Base-by-base conservation (phyloP, 2,888 invertebrate species). In the Stenolophus ochropezus region DNA sequence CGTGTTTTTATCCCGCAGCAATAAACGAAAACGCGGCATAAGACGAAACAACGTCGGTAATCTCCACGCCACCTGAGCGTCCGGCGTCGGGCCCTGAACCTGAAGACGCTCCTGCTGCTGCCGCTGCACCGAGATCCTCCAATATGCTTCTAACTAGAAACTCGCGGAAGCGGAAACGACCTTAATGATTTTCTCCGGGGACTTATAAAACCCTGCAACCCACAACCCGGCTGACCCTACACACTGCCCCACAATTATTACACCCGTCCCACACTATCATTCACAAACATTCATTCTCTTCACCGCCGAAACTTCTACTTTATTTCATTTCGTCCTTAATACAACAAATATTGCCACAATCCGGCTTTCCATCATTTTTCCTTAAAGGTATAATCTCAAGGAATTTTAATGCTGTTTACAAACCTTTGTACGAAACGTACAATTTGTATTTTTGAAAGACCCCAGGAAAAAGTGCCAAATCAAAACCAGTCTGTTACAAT, bases 61-160 rank as follows among this genome's bases (percentile, higher is more conserved):
- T 78, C 78, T 78, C 65, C 78, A 65, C 69, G 21, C 78, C 78
- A 78, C 78, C 78, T 78, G 78, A 78, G 78, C 76, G 27, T 61
- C 65, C 21, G 23, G 23, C 58, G 58, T 53, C 53, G 8, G 1
- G n/a, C 61, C 61, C 25, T 27, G 65, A 58, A 23, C 65, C 83
- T 82, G 83, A 83, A 84, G 83, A 85, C 83, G 83, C 82, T 25
- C 51, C 51, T 53, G 16, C 51, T 53, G 83, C 79, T 73, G 33
- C 73, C 80, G 73, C 80, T 83, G 79, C 83, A 80, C 82, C 83
- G 83, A 81, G 82, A 83, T 82, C 82, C 83, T 83, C 85, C 84
- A 86, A 86, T 85, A 85, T 85, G 85, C 84, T 84, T 84, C 85
- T 86, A 86, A 85, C 85, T 85, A 85, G 86, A 86, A 86, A 86